A percentile compares a stretch with the other conserved stretches of the same genome.
These are phyloP conservation scores for Troides aeacus DNA, from an alignment of 2,888 invertebrate species.

Conservation along the genomic window DNA sequence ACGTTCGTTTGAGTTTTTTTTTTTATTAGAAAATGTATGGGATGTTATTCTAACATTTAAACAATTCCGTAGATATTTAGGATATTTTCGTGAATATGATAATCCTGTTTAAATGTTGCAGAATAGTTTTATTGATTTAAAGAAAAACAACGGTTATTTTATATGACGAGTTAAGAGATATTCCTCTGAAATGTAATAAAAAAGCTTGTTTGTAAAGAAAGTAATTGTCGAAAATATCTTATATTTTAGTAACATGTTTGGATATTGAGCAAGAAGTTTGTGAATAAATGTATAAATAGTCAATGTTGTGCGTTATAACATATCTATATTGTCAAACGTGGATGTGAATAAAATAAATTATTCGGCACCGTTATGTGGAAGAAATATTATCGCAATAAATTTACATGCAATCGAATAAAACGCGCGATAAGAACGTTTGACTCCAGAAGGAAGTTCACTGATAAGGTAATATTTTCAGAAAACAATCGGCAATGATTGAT, in stretches of 20 bases:
- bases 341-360: constrained; percentile 24
- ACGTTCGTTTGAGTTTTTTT: too few relatives aligned
- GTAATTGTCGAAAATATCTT: too few relatives aligned
- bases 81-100: too few relatives aligned
- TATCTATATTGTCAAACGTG: constrained; percentile 10
- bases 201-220: too few relatives aligned
- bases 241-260: neutral
- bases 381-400: constrained; percentile 38
- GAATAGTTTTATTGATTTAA: too few relatives aligned
- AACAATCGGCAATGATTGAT: constrained; percentile 44
- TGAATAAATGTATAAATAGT: constrained; percentile 1
- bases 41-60: too few relatives aligned
- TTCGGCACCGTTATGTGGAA: constrained; percentile 29
- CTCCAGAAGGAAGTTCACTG: constrained; percentile 48
- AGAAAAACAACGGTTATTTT: too few relatives aligned
- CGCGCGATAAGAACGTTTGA: constrained; percentile 40
- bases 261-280: neutral
- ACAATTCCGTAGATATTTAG: too few relatives aligned
- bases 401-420: constrained; percentile 38
- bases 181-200: too few relatives aligned
- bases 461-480: constrained; percentile 45
- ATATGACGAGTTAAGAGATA: too few relatives aligned
- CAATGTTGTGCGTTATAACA: constrained; percentile 3
- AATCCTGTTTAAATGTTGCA: too few relatives aligned
- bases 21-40: too few relatives aligned